phyloP scores from a whole-genome alignment of 2,888 invertebrate genomes.

The Dryococelus australis region DNA sequence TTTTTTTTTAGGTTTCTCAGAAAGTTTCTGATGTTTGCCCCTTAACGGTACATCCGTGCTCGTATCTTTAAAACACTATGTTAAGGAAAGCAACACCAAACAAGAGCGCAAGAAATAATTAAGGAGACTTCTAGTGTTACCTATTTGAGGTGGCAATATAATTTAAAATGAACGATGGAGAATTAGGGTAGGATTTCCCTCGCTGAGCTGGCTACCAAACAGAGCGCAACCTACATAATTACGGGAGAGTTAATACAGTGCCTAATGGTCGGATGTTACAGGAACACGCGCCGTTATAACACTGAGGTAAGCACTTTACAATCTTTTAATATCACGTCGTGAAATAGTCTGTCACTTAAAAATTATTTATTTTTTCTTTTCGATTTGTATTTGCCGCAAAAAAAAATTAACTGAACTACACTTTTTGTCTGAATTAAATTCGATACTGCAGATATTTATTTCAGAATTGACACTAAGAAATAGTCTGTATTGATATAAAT shows the following conservation, averaged over 20 bases:
- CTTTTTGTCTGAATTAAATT: too few relatives aligned
- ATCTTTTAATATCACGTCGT: too few relatives aligned
- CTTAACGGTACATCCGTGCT: background rate
- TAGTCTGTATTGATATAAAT: too few relatives aligned
- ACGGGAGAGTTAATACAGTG: background rate
- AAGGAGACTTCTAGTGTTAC: slow-evolving; percentile 18
- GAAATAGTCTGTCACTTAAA: too few relatives aligned
- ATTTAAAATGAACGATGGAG: slow-evolving; percentile 28
- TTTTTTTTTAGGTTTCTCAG: too few relatives aligned
- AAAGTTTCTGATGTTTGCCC: too few relatives aligned
- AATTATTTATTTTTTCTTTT: too few relatives aligned
- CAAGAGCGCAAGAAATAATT: background rate
- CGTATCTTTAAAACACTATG: background rate
- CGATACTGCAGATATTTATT: too few relatives aligned
- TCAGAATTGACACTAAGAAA: too few relatives aligned
- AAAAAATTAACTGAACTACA: too few relatives aligned
- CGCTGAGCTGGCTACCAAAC: slow-evolving; percentile 11
- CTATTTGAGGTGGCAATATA: slow-evolving; percentile 11
- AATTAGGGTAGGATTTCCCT: background rate
- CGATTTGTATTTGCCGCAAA: too few relatives aligned
- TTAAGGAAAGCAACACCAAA: background rate
- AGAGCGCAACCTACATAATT: background rate
- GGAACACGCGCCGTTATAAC: background rate
- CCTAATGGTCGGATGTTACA: background rate
- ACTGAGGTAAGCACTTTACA: too few relatives aligned